Percentiles rank a stretch among this genome's conserved stretches.
Conservation (phyloP, 2,797 vertebrate species). For the Crocodylus rhombifer region DNA sequence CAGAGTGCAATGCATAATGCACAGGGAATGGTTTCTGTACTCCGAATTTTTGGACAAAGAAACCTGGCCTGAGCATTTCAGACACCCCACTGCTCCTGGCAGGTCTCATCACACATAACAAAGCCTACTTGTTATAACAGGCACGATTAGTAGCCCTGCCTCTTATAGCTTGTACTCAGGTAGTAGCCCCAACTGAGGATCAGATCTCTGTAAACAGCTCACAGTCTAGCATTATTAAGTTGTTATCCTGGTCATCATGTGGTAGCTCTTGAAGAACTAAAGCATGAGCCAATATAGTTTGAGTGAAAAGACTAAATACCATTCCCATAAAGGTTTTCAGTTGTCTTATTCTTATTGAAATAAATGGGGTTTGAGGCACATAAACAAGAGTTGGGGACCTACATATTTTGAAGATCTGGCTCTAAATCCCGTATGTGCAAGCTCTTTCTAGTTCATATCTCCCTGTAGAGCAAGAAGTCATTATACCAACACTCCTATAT, state of each 20-base stretch:
- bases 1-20: not conserved
- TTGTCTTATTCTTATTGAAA: too few relatives aligned
- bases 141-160: fast-evolving
- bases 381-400: too few relatives aligned
- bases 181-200: too few relatives aligned
- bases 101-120: not conserved
- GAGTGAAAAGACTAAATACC: not conserved
- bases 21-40: not conserved
- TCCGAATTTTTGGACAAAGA: not conserved
- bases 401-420: too few relatives aligned
- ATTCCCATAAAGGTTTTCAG: too few relatives aligned
- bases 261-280: not conserved
- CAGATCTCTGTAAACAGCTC: not conserved
- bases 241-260: not conserved
- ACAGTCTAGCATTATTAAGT: not conserved
- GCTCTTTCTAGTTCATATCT: too few relatives aligned
- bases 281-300: not conserved
- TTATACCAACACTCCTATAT: too few relatives aligned
- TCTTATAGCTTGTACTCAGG: too few relatives aligned
- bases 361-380: too few relatives aligned
- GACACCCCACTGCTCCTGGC: not conserved
- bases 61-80: not conserved
- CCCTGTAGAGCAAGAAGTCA: too few relatives aligned
- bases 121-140: not conserved
- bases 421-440: too few relatives aligned